phyloP scores from a whole-genome alignment of 2,797 vertebrate genomes.

The Sternotherus odoratus region DNA sequence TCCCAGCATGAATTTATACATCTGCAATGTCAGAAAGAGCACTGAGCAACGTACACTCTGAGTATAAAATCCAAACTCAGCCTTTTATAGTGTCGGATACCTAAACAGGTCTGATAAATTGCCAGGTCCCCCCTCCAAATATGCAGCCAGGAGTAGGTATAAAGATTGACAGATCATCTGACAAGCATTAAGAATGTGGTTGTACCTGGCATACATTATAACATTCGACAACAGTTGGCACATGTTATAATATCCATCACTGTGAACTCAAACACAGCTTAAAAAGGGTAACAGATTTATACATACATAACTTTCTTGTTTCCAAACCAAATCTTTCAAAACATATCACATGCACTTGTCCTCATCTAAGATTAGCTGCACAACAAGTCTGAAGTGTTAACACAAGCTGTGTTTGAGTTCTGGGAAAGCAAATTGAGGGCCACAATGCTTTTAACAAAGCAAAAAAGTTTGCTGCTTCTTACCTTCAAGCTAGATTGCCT shows the following conservation, averaged over 20 bases:
- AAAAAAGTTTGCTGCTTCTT: neutral
- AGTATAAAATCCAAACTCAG: neutral
- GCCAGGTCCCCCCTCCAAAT: neutral
- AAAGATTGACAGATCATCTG: constrained; percentile 51
- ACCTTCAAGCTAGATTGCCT: neutral
- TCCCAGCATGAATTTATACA: neutral
- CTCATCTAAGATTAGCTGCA: constrained; percentile 25
- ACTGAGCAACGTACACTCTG: constrained; percentile 9
- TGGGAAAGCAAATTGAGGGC: neutral
- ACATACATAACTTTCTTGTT: constrained; percentile 24
- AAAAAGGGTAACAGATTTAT: constrained; percentile 60
- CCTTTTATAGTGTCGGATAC: neutral
- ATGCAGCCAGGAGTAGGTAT: neutral
- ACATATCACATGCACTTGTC: neutral
- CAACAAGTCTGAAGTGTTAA: constrained; percentile 45
- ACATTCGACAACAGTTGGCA: constrained; percentile 47
- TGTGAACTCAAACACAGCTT: neutral
- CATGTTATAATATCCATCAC: constrained; percentile 20
- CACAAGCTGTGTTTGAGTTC: constrained; percentile 8
- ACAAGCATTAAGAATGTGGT: constrained; percentile 48
- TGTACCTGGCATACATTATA: constrained; percentile 44
- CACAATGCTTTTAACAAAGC: neutral
- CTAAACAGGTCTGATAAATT: constrained; percentile 26
- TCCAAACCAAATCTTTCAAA: neutral
- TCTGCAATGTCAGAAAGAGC: constrained; percentile 15